Evolutionary conservation across 2,797 vertebrate species (phyloP).

Genomic region (Lithobates pipiens): DNA sequence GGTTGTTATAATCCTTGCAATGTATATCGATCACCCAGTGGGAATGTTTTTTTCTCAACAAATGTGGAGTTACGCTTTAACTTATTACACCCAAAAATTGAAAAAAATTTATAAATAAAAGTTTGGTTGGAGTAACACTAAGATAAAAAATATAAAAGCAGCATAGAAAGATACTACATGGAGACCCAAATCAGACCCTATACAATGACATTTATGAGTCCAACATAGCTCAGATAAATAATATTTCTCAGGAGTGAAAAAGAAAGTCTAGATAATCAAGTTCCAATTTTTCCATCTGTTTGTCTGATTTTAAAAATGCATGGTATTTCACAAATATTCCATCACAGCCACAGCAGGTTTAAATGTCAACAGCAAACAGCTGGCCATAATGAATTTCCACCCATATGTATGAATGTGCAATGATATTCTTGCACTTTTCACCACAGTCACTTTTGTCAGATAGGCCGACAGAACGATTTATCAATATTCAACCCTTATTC

Average conservation of each 20-base stretch:
- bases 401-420: background rate
- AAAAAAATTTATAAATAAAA: too few relatives aligned
- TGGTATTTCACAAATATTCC: constrained; percentile 5
- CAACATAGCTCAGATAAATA: background rate
- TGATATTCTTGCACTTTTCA: background rate
- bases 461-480: background rate
- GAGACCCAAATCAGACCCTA: background rate
- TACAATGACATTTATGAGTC: background rate
- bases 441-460: background rate
- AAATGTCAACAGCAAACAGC: constrained; percentile 16
- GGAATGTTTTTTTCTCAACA: too few relatives aligned
- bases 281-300: background rate
- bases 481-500: background rate
- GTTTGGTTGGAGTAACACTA: too few relatives aligned
- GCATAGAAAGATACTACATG: background rate
- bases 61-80: too few relatives aligned
- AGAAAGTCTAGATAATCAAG: background rate
- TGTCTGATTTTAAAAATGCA: background rate
- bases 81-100: too few relatives aligned
- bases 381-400: background rate
- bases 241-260: background rate
- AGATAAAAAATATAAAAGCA: too few relatives aligned
- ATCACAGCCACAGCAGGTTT: constrained; percentile 1
- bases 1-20: too few relatives aligned
- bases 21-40: too few relatives aligned